Percentiles rank a stretch among this genome's conserved stretches.
Conservation (phyloP, 2,797 vertebrate species). For the Caiman crocodilus region DNA sequence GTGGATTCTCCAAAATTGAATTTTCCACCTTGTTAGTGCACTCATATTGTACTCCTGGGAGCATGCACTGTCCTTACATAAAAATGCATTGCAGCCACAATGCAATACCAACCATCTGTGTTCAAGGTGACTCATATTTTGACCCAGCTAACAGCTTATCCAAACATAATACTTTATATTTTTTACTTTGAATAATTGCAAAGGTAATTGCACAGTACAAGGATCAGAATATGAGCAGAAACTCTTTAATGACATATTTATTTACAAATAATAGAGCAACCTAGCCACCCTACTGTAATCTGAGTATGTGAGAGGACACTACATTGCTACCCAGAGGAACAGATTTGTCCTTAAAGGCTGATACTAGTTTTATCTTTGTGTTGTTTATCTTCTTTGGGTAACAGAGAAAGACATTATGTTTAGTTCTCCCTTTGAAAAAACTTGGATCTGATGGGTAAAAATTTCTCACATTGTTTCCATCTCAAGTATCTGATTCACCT, state of each 20-base stretch:
- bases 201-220: constrained; percentile 16
- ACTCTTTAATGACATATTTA: constrained; percentile 35
- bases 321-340: neutral
- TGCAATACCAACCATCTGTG: neutral
- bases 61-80: neutral
- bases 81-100: neutral
- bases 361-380: constrained; percentile 37
- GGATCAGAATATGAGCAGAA: constrained; percentile 13
- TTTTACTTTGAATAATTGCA: constrained; percentile 57
- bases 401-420: neutral
- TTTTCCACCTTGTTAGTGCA: neutral
- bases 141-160: neutral
- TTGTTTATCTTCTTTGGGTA: constrained; percentile 55
- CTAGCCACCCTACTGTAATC: neutral
- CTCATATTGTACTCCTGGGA: neutral
- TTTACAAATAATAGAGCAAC: constrained; percentile 20
- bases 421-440: constrained; percentile 35
- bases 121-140: constrained; percentile 57
- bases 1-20: neutral
- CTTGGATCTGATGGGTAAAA: constrained; percentile 49
- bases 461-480: neutral
- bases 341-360: constrained; percentile 37
- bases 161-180: constrained; percentile 9
- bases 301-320: neutral
- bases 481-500: constrained; percentile 42